Evolutionary conservation across 2,113 vertebrate genomes (phyloP), one percentile per base, ranked within the genome.

Genomic region (Ammodytes dubius): DNA sequence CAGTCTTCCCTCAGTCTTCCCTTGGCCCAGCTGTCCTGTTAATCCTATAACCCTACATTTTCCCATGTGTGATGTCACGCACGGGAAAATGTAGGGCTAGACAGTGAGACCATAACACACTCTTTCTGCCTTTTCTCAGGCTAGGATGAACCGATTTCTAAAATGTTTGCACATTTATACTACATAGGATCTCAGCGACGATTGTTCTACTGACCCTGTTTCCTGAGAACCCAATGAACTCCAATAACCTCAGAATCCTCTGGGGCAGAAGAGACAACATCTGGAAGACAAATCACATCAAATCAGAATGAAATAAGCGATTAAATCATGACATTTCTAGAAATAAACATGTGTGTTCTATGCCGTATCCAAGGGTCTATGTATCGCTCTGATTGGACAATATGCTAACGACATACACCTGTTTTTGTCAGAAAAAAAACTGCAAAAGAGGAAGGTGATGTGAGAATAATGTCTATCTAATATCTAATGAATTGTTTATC

Each of bases 141-240:
- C 27, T 27, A 27, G 27, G 27, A 27, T 27, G 27, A 27, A 27
- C 27, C 27, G 27, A 27, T 27, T 27, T 27, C 27, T 27, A 27
- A 27, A 27, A 27, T 27, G 27, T 27, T 27, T 27, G 27, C 27
- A 27, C 27, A 27, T 27, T 27, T 27, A 27, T 27, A 27, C 27
- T 27, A 1, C 27, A 27, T 27, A 27, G 27, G 27, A 27, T 27
- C 27, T 27, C 27, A 27, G 27, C 27, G 27, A 27, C 27, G 27
- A 27, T 27, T 27, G 15, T 4, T 1, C 6, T 7, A 79, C 93
- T 87, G 82, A 98, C 98, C 95, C 97, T 96, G 91, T 99, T 99
- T 86, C 98, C 98, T 89, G 98, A 99, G 95, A 99, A 99, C 74
- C 98, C 98, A 75, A 99, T 99, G 78, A 99, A 97, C 93, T 99